Evolutionary conservation across 2,888 invertebrate species (phyloP), one percentile per base, ranked within the genome.

Genomic region (Lordiphosa fenestrarum): DNA sequence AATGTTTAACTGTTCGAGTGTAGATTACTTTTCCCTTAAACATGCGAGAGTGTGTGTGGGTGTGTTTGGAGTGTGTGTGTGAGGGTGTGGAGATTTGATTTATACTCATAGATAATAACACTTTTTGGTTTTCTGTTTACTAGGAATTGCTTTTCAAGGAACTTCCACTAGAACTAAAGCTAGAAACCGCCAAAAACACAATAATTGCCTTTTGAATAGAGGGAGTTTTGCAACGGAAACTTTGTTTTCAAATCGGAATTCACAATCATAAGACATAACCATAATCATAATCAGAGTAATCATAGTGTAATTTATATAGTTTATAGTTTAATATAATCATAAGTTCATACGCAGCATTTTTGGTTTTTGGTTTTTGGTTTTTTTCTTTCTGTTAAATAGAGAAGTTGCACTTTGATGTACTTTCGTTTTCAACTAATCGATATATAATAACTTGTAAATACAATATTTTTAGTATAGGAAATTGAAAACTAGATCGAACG

Each of bases 261-360:
- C 51, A 2, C 35, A 64, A 58, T 53, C 50, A 70, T 25, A 25
- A 6, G 25, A 25, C 25, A 42, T 59, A n/a, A 46, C 35, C 21
- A 47, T 41, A 65, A 58, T 36, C 13, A 62, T 36, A 41, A 25
- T 40, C 61, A 61, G 57, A 47, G 62, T 47, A 59, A 53, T 50
- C 55, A 65, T 71, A 42, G 60, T 55, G 61, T 64, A 60, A 71
- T 74, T 74, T 44, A 62, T 69, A 65, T 76, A 84, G 81, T 53
- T 60, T 51, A 62, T 81, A 77, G 80, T 74, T 67, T 44, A 44
- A 76, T 77, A 68, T 81, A 77, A 84, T 86, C 87, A 86, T 87
- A 86, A 87, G 87, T 87, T 86, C 85, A 76, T 85, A 87, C 86
- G 86, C 86, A 86, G 87, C 87, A 84, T 77, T 83, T 46, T 77